A percentile compares a stretch with the other conserved stretches of the same genome.
phyloP scores from a whole-genome alignment of 2,797 vertebrate genomes.

The Huso huso region DNA sequence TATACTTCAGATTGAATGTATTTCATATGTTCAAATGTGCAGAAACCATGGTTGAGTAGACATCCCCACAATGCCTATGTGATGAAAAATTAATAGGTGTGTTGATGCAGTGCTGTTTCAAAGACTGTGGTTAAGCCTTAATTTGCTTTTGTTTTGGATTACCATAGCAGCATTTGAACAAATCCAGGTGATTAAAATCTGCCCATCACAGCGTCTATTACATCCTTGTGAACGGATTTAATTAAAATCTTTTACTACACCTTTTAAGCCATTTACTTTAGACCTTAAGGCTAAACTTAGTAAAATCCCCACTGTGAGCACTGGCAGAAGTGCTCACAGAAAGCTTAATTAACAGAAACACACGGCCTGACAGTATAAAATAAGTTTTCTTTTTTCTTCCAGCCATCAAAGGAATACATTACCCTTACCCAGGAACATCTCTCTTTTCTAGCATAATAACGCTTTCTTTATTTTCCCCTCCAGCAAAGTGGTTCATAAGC shows the following conservation, averaged over 20 bases:
- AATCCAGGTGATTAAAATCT: not conserved
- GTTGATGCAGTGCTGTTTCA: constrained; percentile 5
- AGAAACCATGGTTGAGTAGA: constrained; percentile 35
- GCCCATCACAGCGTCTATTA: not conserved
- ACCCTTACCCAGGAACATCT: too few species aligned
- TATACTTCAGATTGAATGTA: constrained; percentile 29
- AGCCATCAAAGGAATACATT: too few species aligned
- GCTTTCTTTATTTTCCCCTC: too few species aligned
- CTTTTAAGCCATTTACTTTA: not conserved
- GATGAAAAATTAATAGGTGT: constrained; percentile 44
- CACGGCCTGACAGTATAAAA: too few species aligned
- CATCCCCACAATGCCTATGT: constrained; percentile 38
- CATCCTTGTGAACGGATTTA: not conserved
- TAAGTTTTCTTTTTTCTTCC: too few species aligned
- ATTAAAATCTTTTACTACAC: not conserved
- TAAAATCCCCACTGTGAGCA: not conserved
- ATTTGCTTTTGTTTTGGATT: constrained; percentile 2
- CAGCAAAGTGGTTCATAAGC: too few species aligned
- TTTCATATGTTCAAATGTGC: constrained; percentile 44
- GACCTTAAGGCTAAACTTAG: not conserved
- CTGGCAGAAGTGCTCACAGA: too few species aligned
- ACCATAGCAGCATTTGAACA: not conserved
- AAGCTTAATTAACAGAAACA: too few species aligned
- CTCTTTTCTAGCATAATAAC: too few species aligned
- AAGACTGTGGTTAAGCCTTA: not conserved